Evolutionary conservation across 2,113 vertebrate genomes (phyloP).

Genomic region (Ophiodon elongatus): DNA sequence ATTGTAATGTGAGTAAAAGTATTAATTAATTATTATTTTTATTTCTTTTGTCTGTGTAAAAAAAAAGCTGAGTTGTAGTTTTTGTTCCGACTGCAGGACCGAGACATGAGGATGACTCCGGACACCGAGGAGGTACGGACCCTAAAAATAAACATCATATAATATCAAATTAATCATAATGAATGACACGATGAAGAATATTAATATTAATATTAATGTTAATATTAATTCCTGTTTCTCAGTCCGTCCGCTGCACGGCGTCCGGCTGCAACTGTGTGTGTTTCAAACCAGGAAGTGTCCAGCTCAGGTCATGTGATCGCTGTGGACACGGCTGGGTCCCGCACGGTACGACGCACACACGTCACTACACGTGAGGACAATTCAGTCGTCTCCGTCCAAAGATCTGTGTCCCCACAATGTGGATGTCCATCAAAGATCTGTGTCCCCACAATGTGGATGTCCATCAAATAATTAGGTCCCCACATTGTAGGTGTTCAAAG

Average conservation of each 20-base stretch:
- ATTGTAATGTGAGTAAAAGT: neutral
- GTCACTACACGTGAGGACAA: neutral
- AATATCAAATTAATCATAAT: too few species aligned
- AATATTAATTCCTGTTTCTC: neutral
- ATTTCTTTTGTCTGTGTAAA: neutral
- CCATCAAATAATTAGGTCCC: too few species aligned
- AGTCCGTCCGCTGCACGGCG: conserved; percentile 55
- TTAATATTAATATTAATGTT: too few species aligned
- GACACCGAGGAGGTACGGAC: conserved; percentile 60
- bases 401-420: neutral
- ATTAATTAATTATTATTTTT: neutral
- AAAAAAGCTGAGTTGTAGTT: too few species aligned
- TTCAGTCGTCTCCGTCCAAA: too few species aligned
- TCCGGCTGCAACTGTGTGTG: conserved; percentile 61
- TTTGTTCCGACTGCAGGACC: conserved; percentile 23
- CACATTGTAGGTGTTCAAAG: too few species aligned
- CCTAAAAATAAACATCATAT: neutral
- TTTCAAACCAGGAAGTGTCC: conserved; percentile 59
- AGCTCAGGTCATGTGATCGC: conserved; percentile 69
- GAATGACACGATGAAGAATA: too few species aligned
- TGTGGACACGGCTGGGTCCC: conserved; percentile 75
- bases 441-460: too few species aligned
- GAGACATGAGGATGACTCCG: conserved; percentile 55
- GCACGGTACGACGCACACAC: conserved; percentile 56
- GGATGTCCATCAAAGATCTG: too few species aligned